Evolutionary conservation across 1,140 invertebrate species (phyloP).

Genomic region (Leucophenga varia): DNA sequence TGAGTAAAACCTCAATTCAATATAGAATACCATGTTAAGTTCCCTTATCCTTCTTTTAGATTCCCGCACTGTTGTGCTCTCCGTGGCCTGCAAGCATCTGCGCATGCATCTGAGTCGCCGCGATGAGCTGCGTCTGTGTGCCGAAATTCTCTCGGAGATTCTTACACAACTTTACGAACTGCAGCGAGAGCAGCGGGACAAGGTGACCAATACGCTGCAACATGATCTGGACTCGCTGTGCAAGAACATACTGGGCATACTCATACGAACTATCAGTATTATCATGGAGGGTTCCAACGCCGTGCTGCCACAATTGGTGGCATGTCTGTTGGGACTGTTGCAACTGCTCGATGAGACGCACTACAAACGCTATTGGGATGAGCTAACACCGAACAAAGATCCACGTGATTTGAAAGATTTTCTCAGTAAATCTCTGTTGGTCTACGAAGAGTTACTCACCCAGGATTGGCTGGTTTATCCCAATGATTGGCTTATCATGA

Average conservation of each 20-base stretch:
- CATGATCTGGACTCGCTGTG: slow-evolving; percentile 83
- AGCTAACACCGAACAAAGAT: slow-evolving; percentile 65
- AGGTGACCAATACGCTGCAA: slow-evolving; percentile 75
- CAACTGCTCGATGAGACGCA: slow-evolving; percentile 85
- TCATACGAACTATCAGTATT: slow-evolving; percentile 81
- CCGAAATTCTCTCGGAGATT: slow-evolving; percentile 86
- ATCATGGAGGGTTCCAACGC: slow-evolving; percentile 69
- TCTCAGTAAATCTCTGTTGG: slow-evolving; percentile 82
- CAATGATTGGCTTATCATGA: slow-evolving; percentile 90
- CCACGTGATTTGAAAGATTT: slow-evolving; percentile 84
- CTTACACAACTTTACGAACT: slow-evolving; percentile 76
- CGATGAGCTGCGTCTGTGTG: slow-evolving; percentile 81
- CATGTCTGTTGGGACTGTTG: slow-evolving; percentile 80
- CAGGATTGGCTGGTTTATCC: slow-evolving; percentile 72
- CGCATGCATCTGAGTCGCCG: slow-evolving; percentile 76
- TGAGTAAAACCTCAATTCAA: slow-evolving; percentile 23
- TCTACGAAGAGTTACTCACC: slow-evolving; percentile 74
- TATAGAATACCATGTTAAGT: too few relatives aligned
- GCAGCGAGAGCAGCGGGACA: slow-evolving; percentile 64
- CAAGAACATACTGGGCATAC: slow-evolving; percentile 75
- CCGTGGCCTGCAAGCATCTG: slow-evolving; percentile 81
- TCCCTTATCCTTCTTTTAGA: slow-evolving; percentile 59
- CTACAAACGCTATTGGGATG: slow-evolving; percentile 83
- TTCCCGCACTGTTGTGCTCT: slow-evolving; percentile 75
- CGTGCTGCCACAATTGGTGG: slow-evolving; percentile 76